Percentiles rank a stretch among this genome's conserved stretches.
phyloP scores from a whole-genome alignment of 2,113 vertebrate species.

The Scopus umbretta region DNA sequence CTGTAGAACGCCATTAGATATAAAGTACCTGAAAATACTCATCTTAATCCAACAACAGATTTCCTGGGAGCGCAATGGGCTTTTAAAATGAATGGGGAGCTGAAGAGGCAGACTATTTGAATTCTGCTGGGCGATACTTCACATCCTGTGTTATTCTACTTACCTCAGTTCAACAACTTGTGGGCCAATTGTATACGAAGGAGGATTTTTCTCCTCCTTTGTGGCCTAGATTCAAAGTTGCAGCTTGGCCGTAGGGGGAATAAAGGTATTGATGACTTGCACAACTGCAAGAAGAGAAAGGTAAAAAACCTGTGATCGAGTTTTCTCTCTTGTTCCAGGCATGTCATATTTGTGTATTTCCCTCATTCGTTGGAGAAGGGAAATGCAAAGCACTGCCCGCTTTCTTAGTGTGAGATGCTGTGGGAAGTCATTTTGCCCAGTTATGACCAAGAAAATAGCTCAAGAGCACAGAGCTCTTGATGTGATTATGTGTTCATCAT shows the following conservation, averaged over 20 bases:
- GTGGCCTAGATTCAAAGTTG: neutral
- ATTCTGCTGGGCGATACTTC: neutral
- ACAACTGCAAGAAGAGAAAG: neutral
- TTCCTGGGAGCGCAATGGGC: neutral
- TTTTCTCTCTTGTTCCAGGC: neutral
- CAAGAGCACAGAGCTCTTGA: neutral
- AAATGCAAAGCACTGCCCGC: neutral
- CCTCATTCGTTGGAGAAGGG: accelerated
- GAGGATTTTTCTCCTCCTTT: neutral
- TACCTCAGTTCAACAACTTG: neutral
- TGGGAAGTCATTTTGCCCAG: neutral
- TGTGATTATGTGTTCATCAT: too few species aligned
- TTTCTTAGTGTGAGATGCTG: neutral
- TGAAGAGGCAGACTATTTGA: neutral
- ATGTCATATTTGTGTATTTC: neutral
- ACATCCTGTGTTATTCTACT: neutral
- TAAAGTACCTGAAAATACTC: neutral
- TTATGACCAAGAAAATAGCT: neutral
- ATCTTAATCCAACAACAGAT: neutral
- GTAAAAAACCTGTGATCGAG: neutral
- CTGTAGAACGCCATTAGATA: neutral
- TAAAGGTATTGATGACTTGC: neutral
- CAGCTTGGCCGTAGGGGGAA: neutral
- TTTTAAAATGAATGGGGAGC: neutral
- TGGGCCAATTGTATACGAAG: neutral